Conservation (phyloP, 2,888 invertebrate genomes). For the Scaptomyza cyrtandrae region DNA sequence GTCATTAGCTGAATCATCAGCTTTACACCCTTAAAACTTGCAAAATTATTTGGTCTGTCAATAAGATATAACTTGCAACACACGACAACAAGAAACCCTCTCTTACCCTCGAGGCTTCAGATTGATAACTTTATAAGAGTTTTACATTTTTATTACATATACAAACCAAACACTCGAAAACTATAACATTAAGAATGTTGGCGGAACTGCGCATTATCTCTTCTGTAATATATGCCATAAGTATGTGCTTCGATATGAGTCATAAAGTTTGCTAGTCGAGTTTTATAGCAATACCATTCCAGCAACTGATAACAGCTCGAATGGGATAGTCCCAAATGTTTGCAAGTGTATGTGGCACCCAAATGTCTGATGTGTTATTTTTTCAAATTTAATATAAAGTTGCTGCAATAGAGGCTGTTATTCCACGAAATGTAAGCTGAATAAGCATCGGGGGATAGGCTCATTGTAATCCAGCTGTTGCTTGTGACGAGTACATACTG, state of each 20-base stretch:
- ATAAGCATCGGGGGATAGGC: not conserved
- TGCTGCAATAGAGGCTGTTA: not conserved
- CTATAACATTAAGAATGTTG: not conserved
- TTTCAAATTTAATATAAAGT: not conserved
- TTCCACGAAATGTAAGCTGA: conserved; percentile 17
- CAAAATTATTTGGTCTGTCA: too few species aligned
- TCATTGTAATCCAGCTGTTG: conserved; percentile 14
- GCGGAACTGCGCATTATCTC: not conserved
- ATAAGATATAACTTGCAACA: too few species aligned
- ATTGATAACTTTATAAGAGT: not conserved
- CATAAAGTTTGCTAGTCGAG: not conserved
- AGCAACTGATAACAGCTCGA: conserved; percentile 14
- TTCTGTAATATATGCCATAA: not conserved
- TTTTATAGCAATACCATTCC: not conserved
- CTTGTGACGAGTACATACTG: conserved; percentile 20
- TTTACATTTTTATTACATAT: not conserved
- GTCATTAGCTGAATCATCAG: not conserved
- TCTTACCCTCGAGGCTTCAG: not conserved
- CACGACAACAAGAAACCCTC: too few species aligned
- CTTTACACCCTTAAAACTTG: too few species aligned
- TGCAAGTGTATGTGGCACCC: not conserved
- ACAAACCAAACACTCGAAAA: not conserved
- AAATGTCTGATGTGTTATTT: not conserved
- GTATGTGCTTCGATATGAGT: not conserved
- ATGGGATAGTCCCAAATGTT: conserved; percentile 19